phyloP scores from a whole-genome alignment of 2,888 invertebrate genomes.

The Tipula lateralis region DNA sequence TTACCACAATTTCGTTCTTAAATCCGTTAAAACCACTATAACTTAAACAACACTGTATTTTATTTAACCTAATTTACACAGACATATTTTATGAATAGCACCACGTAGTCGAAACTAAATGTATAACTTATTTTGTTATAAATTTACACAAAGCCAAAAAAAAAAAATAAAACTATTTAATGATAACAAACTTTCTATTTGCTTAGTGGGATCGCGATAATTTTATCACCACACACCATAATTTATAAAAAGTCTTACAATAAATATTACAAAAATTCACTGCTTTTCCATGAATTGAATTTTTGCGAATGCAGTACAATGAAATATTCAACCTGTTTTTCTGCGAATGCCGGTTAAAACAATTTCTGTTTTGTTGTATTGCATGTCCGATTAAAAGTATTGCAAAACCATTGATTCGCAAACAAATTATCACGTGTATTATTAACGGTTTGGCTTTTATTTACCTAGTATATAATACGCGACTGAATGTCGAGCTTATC shows the following conservation, averaged over 20 bases:
- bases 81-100: neutral
- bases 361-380: neutral
- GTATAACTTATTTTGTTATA: neutral
- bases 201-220: neutral
- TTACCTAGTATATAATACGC: neutral
- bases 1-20: neutral
- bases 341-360: neutral
- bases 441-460: neutral
- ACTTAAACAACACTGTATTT: neutral
- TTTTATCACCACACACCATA: neutral
- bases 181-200: neutral
- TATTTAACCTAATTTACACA: neutral
- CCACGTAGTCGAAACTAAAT: neutral
- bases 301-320: neutral
- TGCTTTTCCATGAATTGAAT: neutral
- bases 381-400: neutral
- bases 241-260: neutral
- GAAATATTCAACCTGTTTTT: constrained; percentile 7
- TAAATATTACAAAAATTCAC: neutral
- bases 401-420: neutral
- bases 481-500: neutral
- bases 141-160: neutral
- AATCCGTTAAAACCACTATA: neutral
- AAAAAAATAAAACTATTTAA: neutral
- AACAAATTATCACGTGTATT: neutral